Base-by-base conservation (phyloP, 2,113 vertebrate species). In the Strigops habroptila region DNA sequence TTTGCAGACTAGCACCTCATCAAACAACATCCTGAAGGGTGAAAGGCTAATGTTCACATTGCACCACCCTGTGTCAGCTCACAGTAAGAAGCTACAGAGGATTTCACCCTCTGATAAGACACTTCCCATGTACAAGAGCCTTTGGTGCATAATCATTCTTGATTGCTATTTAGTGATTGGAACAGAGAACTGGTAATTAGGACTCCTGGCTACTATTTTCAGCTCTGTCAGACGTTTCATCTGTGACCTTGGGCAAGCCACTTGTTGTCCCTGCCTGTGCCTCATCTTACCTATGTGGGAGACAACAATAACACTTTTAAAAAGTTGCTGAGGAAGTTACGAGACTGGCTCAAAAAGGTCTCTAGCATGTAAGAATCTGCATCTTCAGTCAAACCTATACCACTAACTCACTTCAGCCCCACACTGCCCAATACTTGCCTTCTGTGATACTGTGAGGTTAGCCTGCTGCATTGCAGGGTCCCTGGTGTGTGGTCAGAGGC, bases 131-230 rank as follows among this genome's bases (percentile, higher is more conserved):
- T 24, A 35, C 27, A 23, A 60, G 64, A 82, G 69, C 49, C n/a
- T 82, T 82, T 37, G 51, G 82, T 48, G 65, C 59, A 23, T 87
- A 78, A 91, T 91, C 43, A 55, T 74, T 74, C 92, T 49, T 87
- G 88, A 86, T 91, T 87, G 88, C 67, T 78, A 43, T 39, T 94
- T 82, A 91, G 88, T 53, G 64, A 48, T 67, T 60, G 82, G 71
- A 82, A 78, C 39, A 37, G 59, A 23, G 70, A 65, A 52, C 52
- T 82, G 51, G 44, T 90, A 90, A 91, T 87, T 82, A 94, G 41
- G 88, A 49, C 82, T 82, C 87, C 48, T 24, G 52, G 65, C 70
- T 60, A 33, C 59, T 82, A 60, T 90, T 86, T 86, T 77, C 87
- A 78, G 70, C 65, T 82, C 71, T 73, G 71, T 82, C 87, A 82